Base-by-base conservation (phyloP, 2,888 invertebrate species). In the Archips crataeganus region DNA sequence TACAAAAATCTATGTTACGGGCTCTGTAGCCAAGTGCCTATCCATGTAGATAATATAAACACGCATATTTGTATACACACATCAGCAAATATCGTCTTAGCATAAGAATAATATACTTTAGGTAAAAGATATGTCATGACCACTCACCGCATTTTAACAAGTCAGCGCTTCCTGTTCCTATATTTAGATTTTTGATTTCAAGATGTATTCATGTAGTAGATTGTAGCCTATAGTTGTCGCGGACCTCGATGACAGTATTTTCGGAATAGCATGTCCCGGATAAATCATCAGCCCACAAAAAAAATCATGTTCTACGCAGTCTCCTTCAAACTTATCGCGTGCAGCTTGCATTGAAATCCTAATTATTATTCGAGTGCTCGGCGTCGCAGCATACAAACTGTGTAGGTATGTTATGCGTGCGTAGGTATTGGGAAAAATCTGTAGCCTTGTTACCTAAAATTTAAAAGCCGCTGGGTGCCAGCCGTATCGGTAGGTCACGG, bases 211-310 rank as follows among this genome's bases (percentile, higher is more conserved):
- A 68, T 69, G 47, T 69, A 23, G 10, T 23, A 23, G 23, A 23
- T 23, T 57, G 51, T 49, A 32, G 71, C 66, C 66, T 70, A 71
- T 47, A 23, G 23, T n/a, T 49, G 63, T 42, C 63, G 63, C 57
- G 63, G 23, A 63, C 32, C 42, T 72, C 57, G 11, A 51, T 4
- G 57, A 1, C 57, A 57, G 11, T 45, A 45, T 51, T 45, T 70
- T 70, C 45, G 34, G 42, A 36, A 15, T 62, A 15, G 36, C 8
- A 62, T 60, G 79, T 81, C 78, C 82, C 83, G 82, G 79, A 80
- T 78, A 60, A 76, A 79, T 78, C 76, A 81, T 84, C 84, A 85
- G 85, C 85, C 85, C 84, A 85, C 84, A 70, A 10, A 36, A 51
- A 39, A 36, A 59, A 57, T 32, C 42, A 68, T 13, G 51, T 60